Evolutionary conservation across 2,113 vertebrate genomes (phyloP).

Genomic region (Choloepus hoffmanni): DNA sequence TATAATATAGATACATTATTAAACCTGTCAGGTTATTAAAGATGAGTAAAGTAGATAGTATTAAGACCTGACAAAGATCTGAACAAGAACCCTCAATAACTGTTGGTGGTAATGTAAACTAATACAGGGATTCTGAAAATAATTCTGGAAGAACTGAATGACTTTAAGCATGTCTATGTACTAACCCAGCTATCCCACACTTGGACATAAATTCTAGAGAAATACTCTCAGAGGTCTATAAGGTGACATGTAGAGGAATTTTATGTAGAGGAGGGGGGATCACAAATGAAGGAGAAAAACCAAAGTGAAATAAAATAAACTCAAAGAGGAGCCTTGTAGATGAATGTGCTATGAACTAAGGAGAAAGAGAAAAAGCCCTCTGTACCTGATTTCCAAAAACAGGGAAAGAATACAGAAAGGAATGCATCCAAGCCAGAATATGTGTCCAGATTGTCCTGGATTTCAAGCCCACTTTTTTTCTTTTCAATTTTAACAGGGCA

Average conservation of each 20-base stretch:
- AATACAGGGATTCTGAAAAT: not conserved
- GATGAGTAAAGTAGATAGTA: not conserved
- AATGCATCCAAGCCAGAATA: not conserved
- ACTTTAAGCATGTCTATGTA: not conserved
- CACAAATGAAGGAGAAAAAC: not conserved
- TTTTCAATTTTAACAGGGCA: not conserved
- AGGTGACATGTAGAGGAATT: not conserved
- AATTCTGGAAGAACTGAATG: not conserved
- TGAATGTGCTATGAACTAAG: not conserved
- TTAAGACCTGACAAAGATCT: not conserved
- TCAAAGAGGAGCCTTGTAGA: not conserved
- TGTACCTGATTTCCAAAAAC: not conserved
- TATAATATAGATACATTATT: not conserved
- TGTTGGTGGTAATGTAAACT: not conserved
- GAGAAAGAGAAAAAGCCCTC: not conserved
- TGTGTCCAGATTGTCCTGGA: not conserved
- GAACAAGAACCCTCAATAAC: not conserved
- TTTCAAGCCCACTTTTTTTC: not conserved
- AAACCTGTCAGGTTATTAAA: constrained; percentile 8
- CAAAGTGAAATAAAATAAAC: not conserved
- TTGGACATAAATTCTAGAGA: not conserved
- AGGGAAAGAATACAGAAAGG: constrained; percentile 16
- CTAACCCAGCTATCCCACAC: not conserved
- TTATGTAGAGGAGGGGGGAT: not conserved
- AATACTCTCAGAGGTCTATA: not conserved